Evolutionary conservation across 2,888 invertebrate species (phyloP), one percentile per base, ranked within the genome.

Genomic region (Dexiosoma caninum): DNA sequence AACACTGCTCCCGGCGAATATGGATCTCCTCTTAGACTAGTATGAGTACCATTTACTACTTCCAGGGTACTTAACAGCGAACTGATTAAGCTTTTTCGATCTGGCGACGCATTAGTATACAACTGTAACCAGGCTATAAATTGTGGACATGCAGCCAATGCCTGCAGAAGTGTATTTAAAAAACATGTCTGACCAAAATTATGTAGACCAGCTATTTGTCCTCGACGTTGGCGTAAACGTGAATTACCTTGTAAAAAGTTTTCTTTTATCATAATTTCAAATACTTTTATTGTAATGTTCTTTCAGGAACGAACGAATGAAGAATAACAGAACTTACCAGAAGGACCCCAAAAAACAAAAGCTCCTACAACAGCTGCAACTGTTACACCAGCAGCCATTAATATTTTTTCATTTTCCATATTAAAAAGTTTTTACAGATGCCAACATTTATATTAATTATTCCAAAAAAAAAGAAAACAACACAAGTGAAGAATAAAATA

Each of bases 101-200:
- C 93, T 30, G 91, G 91, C 75, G 92, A 92, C 7, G 93, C 93
- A 83, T 93, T 93, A 72, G 90, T 89, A 81, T 91, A 91, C 80
- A 92, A 91, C 85, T 93, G 93, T 32, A 98, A 91, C 98, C 98
- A 98, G 12, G 93, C 92, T 76, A 95, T 93, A 87, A 98, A 95
- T 79, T 93, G 93, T 40, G 96, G 95, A 89, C 96, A 96, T 3
- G 97, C 95, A 9, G 97, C 96, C 83, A 98, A 91, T 2, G 97
- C 95, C 91, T 98, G 98, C 27, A 98, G 91, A 55, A 98, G 91
- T 0, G 97, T 95, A 91, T 98, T 98, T 69, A 98, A 91, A 89
- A 98, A 98, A 90, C 98, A 98, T 0, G 97, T 97, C 84, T 96
- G 94, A 46, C 98, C 98, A 82, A 97, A 92, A 91, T 98, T 98